Evolutionary conservation across 2,113 vertebrate species (phyloP), one percentile per base, ranked within the genome.

Genomic region (Paramisgurnus dabryanus): DNA sequence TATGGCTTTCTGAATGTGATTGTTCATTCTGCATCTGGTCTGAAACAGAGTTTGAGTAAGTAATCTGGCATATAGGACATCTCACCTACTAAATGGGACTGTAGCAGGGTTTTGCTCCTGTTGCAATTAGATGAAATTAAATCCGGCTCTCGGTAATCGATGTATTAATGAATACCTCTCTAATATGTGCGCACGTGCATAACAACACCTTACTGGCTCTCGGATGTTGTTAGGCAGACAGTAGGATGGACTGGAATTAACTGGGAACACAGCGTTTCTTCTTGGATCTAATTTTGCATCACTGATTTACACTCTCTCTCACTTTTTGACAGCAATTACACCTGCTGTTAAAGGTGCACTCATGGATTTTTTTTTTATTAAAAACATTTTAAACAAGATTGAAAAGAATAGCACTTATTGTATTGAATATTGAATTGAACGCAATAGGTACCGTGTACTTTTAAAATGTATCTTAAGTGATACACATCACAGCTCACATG

Each of bases 31-130:
- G 98, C 98, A 82, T 94, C 91, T 0, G 98, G 98, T 84, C 95
- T 99, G 90, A 98, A 97, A 87, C 97, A 99, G 90, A 98, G 95
- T 83, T 94, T 95, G 83, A 99, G 98, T 99, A 91, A 95, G 97
- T 94, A 66, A 43, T 76, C 73, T 76, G 73, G 58, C 7, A 64
- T 5, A 12, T 5, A 12, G 10, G 7, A 27, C 15, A 43, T 75
- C 49, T 77, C 45, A 55, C 74, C 74, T 66, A 39, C 43, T 64
- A 47, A 64, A 15, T 17, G 41, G 9, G 70, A 58, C 15, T 17
- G 17, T 4, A 65, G 39, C 50, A 22, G 13, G 6, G 34, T 47
- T 57, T 45, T 67, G 50, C 34, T 18, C 12, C 3, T 9, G 11
- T 55, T 39, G 15, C 34, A 61, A 58, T 83, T 55, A 63, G 4